Base-by-base conservation (phyloP, 2,113 vertebrate genomes). In the Elephantulus edwardii region DNA sequence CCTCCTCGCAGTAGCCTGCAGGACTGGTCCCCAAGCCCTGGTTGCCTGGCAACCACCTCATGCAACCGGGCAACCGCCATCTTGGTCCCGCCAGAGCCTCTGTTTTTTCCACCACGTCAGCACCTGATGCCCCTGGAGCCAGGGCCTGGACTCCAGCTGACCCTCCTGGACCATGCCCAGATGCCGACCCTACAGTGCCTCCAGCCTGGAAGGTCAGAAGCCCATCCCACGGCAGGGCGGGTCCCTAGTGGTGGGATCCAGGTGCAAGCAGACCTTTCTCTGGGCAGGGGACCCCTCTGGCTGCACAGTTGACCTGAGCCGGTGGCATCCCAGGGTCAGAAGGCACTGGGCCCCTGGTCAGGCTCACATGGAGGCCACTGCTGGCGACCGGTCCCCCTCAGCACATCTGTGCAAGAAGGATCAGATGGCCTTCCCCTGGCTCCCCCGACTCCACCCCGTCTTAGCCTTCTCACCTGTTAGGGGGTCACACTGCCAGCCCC, bases 1-100 rank as follows among this genome's bases (percentile, higher is more conserved):
- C 52, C 71, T 52, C 35, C 48, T 70, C 4, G 6, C 22, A 5
- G 6, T 9, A 2, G 60, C 66, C 1, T 0, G 44, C 5, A 75
- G 56, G 71, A 79, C n/a, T 0, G 17, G 0, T 42, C 92, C 86
- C 93, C 52, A 7, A 78, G 80, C 66, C 62, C 66, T 81, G 2
- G 78, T 95, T 93, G 83, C 95, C 71, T 30, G 13, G 95, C 89
- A 96, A 95, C 94, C 6, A 0, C 72, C 66, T 12, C 42, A 80
- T 0, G 76, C 56, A 84, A 24, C 90, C 19, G 0, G 70, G 96
- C 79, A 91, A 92, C 92, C 0, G 1, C 28, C 44, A 3, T 48
- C 83, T 42, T 1, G 64, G 9, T 42, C 56, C 26, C 30, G 0
- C 80, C 42, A 0, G 0, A 6, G 84, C 9, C 68, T 16, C 17